phyloP scores from a whole-genome alignment of 1,140 invertebrate genomes.

The Ceratina australensis region DNA sequence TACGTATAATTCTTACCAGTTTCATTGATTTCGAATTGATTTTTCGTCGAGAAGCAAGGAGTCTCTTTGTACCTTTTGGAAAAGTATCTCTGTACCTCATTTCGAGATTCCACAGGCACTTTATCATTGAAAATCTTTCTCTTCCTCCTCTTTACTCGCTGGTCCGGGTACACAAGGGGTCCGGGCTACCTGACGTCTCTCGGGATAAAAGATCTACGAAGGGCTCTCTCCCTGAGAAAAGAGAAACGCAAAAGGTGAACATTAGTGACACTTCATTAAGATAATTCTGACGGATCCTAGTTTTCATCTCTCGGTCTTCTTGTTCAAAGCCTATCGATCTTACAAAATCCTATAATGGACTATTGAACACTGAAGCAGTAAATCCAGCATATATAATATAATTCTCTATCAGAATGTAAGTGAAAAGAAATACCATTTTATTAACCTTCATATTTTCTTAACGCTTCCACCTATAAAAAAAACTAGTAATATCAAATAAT shows the following conservation, averaged over 20 bases:
- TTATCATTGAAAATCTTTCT: conserved; percentile 47
- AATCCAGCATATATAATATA: too few species aligned
- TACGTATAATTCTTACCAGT: conserved; percentile 5
- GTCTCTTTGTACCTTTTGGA: too few species aligned
- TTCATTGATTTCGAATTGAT: background rate
- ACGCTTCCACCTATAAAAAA: too few species aligned
- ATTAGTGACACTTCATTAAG: conserved; percentile 67
- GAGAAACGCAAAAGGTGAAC: conserved; percentile 13
- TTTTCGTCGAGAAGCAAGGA: too few species aligned
- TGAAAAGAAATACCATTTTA: too few species aligned
- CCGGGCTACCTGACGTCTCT: conserved; percentile 20
- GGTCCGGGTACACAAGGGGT: conserved; percentile 13
- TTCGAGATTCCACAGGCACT: conserved; percentile 32
- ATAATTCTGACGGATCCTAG: conserved; percentile 51
- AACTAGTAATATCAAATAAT: too few species aligned
- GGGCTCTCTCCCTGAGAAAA: background rate
- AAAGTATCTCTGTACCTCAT: background rate
- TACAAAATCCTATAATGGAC: background rate
- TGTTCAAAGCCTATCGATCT: too few species aligned
- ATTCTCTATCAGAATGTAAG: too few species aligned
- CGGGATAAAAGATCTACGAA: conserved; percentile 38
- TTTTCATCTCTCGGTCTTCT: conserved; percentile 1
- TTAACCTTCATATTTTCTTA: too few species aligned
- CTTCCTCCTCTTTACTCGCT: conserved; percentile 13
- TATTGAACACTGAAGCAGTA: too few species aligned